Conservation (phyloP, 2,113 vertebrate genomes). For the Burhinus bistriatus region DNA sequence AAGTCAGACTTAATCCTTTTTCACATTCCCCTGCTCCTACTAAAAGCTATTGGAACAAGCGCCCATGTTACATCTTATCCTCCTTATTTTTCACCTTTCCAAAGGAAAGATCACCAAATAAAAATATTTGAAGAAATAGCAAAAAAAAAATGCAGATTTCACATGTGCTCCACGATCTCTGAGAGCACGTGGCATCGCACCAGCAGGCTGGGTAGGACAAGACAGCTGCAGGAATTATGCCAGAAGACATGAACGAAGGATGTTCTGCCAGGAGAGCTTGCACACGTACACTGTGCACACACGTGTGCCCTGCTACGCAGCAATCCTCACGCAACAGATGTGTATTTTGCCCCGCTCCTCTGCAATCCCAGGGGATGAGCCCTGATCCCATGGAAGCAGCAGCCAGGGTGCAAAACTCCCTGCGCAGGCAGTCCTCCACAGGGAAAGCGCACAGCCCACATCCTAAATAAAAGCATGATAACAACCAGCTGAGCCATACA, state of each 20-base stretch:
- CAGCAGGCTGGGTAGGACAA: too few relatives aligned
- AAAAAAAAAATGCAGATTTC: background rate
- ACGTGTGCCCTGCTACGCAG: rapidly evolving
- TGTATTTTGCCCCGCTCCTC: background rate
- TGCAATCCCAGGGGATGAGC: background rate
- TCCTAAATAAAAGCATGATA: background rate
- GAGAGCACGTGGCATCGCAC: background rate
- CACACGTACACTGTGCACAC: rapidly evolving
- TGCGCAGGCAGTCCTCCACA: rapidly evolving
- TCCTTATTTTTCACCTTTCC: background rate
- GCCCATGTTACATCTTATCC: background rate
- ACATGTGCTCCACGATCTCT: rapidly evolving
- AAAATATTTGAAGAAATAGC: background rate
- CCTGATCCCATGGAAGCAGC: background rate
- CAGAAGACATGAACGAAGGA: background rate
- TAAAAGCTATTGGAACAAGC: background rate
- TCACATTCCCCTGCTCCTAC: background rate
- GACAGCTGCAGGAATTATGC: background rate
- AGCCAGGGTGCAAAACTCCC: background rate
- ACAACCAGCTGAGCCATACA: background rate
- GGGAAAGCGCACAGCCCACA: background rate
- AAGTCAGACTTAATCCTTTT: background rate
- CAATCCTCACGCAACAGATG: background rate
- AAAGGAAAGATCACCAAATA: background rate
- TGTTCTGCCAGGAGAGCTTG: background rate